Evolutionary conservation across 2,113 vertebrate genomes (phyloP), one percentile per base, ranked within the genome.

Genomic region (Phylloscopus trochiloides): DNA sequence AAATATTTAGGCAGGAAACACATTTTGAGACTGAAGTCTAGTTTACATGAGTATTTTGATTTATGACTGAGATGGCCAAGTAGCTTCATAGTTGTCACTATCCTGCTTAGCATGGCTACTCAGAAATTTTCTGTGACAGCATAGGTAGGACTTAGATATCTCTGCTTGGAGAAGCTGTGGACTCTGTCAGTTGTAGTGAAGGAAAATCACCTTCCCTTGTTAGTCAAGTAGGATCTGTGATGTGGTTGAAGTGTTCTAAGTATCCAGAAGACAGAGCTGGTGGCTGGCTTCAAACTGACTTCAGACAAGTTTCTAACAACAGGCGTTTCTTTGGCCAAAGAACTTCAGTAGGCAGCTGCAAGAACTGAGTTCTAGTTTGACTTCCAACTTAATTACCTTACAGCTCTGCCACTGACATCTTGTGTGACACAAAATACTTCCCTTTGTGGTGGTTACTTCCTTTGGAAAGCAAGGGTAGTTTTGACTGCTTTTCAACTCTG

Each of bases 1-100:
- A 97, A 98, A 97, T 98, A 97, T 98, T 98, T 98, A 97, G 96
- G 95, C 72, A 97, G 96, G 97, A 96, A 96, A 96, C 87, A 74
- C 92, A 81, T 93, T 97, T 97, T 97, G 85, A 94, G 89, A 93
- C 65, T 94, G 62, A 96, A 87, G 62, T 94, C 61, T 97, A 94
- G 95, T 98, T 97, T 98, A 92, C 72, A 57, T 94, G 80, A 94
- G 77, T 73, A 80, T 86, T 95, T 95, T 97, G 89, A 96, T 89
- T 96, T 94, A 63, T 94, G 92, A 73, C 66, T 91, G 54, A 80
- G 54, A 61, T 13, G 4, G 38, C 51, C 0, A 0, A 65, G 34
- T 75, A 63, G 9, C 79, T 82, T 81, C 83, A 88, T 87, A 54
- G 61, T 58, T 90, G 72, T 86, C 91, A 70, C 55, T 76, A 52